Conservation (phyloP, 2,113 vertebrate species). For the human (Homo sapiens) region GRCh38 chr1:14507501-14508000, state of each 20-base stretch:
- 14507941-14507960: no score
- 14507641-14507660: constrained; percentile 12
- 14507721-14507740: constrained; percentile 48
- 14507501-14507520: constrained; percentile 64
- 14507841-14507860: no score
- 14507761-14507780: not conserved
- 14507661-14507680: constrained; percentile 67
- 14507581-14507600: not conserved
- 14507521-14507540: constrained; percentile 35
- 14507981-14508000: not conserved
- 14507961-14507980: no score
- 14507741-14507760: not conserved
- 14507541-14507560: constrained; percentile 8
- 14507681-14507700: constrained; percentile 57
- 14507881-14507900: no score
- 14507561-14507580: constrained; percentile 11
- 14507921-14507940: no score
- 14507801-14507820: no score
- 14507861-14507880: no score
- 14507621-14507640: not conserved
- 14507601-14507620: not conserved
- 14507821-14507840: no score
- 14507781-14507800: not conserved
- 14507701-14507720: constrained; percentile 6
- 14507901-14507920: no score